phyloP scores from a whole-genome alignment of 2,888 invertebrate species.

The Philonicus albiceps region DNA sequence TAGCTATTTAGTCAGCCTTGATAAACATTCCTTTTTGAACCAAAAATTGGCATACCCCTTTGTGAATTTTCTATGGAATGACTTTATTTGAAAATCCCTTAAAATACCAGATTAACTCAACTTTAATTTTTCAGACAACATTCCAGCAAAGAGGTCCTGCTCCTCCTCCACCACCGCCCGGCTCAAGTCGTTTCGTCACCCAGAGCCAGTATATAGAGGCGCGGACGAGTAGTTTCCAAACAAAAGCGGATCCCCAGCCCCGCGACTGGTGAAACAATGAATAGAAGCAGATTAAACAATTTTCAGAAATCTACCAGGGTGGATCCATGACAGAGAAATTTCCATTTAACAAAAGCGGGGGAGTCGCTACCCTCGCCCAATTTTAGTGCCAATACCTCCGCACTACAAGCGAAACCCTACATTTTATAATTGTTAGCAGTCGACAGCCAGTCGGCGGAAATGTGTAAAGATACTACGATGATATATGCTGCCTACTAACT shows the following conservation, averaged over 20 bases:
- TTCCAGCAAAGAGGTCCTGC: constrained; percentile 52
- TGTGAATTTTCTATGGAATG: background rate
- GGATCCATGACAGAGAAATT: background rate
- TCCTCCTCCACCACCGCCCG: constrained; percentile 55
- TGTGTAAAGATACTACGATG: background rate
- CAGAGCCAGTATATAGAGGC: constrained; percentile 61
- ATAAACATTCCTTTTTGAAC: background rate
- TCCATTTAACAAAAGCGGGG: background rate
- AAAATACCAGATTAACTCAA: background rate
- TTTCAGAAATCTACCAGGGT: background rate
- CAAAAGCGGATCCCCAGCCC: constrained; percentile 34
- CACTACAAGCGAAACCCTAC: background rate
- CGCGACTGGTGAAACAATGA: constrained; percentile 48
- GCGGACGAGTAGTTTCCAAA: constrained; percentile 49
- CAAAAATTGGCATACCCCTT: background rate
- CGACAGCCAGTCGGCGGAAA: background rate
- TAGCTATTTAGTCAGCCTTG: background rate
- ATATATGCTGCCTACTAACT: constrained; percentile 42
- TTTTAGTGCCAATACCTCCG: constrained; percentile 44
- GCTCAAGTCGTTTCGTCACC: constrained; percentile 57
- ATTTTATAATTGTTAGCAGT: background rate
- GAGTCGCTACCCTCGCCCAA: background rate
- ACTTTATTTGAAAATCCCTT: background rate
- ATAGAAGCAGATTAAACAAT: background rate
- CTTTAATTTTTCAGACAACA: constrained; percentile 52